These are phyloP conservation scores for Koerneria pararmatus DNA, from an alignment of 2,888 invertebrate genomes.

Conservation along the genomic window DNA sequence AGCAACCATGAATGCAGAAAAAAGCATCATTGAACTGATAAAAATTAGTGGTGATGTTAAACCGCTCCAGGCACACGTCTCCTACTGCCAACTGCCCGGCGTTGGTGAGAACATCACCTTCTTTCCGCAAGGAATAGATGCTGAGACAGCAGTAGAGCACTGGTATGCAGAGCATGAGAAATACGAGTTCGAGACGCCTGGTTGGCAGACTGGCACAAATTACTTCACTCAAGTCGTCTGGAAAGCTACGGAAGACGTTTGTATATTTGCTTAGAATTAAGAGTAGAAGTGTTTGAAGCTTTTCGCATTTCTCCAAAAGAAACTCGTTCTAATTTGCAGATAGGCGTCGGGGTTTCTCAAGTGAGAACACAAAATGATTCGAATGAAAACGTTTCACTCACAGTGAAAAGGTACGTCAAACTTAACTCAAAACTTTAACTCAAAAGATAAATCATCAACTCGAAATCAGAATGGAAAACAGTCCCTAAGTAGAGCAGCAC, in stretches of 20 bases:
- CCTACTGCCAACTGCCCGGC: slow-evolving; percentile 44
- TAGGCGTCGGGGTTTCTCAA: slow-evolving; percentile 18
- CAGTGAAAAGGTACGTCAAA: too few relatives aligned
- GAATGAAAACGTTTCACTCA: slow-evolving; percentile 25
- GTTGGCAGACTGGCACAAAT: slow-evolving; percentile 60
- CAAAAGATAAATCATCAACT: too few relatives aligned
- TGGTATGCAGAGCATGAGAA: slow-evolving; percentile 50
- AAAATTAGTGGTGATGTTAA: too few relatives aligned
- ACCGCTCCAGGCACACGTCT: slow-evolving; percentile 32
- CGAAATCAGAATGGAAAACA: too few relatives aligned
- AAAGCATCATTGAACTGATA: too few relatives aligned
- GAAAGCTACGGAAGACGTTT: slow-evolving; percentile 61
- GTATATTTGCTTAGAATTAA: slow-evolving; percentile 5
- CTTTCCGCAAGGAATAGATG: slow-evolving; percentile 47
- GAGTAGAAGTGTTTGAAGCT: too few relatives aligned
- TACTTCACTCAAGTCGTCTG: slow-evolving; percentile 65
- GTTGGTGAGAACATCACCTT: slow-evolving; percentile 59
- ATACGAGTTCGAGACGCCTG: slow-evolving; percentile 57
- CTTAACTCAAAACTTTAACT: too few relatives aligned
- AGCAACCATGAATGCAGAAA: too few relatives aligned
- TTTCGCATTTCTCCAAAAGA: neutral
- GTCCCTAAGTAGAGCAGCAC: too few relatives aligned
- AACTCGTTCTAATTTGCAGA: slow-evolving; percentile 7
- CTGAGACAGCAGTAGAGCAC: slow-evolving; percentile 28
- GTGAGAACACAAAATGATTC: slow-evolving; percentile 22